Percentiles rank a stretch among this genome's conserved stretches.
Evolutionary conservation across 2,888 invertebrate species (phyloP).

Genomic region (Apotomis turbidana): DNA sequence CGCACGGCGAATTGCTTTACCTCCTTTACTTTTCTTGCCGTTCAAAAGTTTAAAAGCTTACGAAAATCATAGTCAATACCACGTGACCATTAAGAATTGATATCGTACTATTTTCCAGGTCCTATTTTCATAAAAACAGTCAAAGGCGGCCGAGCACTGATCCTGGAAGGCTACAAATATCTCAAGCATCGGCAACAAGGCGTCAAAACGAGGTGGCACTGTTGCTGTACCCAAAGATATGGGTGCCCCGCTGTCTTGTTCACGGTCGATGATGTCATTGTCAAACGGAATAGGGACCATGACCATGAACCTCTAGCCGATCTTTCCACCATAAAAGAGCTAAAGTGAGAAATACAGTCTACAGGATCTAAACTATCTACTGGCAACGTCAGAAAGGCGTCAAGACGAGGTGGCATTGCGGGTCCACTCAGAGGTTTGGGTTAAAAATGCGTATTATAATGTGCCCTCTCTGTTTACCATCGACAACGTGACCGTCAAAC

Average conservation of each 20-base stretch:
- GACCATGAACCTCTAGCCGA: background rate
- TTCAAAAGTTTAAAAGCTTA: background rate
- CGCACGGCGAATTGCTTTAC: too few relatives aligned
- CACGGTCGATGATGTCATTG: background rate
- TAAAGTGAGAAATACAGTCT: too few relatives aligned
- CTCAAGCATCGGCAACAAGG: constrained; percentile 9
- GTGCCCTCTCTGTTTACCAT: background rate
- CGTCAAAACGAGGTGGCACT: constrained; percentile 4
- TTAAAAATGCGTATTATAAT: background rate
- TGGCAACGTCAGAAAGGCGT: background rate
- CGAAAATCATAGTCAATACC: background rate
- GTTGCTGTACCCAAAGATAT: constrained; percentile 2
- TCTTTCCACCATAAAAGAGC: background rate
- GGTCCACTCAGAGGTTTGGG: constrained; percentile 6
- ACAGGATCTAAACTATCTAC: too few relatives aligned
- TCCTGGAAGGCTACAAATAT: constrained; percentile 27
- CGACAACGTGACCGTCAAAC: constrained; percentile 1
- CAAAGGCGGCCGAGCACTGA: constrained; percentile 9
- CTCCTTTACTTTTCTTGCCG: too few relatives aligned
- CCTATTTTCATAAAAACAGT: constrained; percentile 16
- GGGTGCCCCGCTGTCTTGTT: constrained; percentile 16
- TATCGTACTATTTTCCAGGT: background rate
- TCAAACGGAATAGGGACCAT: constrained; percentile 11
- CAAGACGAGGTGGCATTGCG: constrained; percentile 15
- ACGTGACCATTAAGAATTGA: background rate